Base-by-base conservation (phyloP, 23 tunicate species). In the Halocynthia roretzi region DNA sequence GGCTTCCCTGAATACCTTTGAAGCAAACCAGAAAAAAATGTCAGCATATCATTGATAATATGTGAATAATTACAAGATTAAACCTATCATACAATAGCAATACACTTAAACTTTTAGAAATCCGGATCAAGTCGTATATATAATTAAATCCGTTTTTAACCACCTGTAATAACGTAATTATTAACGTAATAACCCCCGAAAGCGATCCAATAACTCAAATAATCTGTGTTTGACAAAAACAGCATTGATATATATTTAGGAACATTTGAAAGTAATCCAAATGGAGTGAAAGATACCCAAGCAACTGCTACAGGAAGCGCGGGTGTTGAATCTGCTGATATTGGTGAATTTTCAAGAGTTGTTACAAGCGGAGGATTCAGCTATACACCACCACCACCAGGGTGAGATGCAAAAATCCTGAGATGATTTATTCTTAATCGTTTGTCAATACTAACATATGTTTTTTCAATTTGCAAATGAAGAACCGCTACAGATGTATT, bases 311-410 rank as follows among this genome's bases (percentile, higher is more conserved):
- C 80, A n/a, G 70, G 80, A 71, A 49, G 56, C n/a, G 55, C 11
- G 18, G 76, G 74, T 7, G 71, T 52, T 12, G 52, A 64, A 17
- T 52, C 86, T 22, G 58, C 56, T 31, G 86, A 76, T 17, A 51
- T 77, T 19, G 82, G 56, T 17, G 56, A 83, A 18, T 83, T 83
- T 23, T 15, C 73, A 17, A 61, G 87, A 40, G 77, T 83, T 6
- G 82, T 77, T 44, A 67, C 87, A 8, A 53, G 63, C 50, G 82
- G 57, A 9, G 82, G 82, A 48, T 83, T 83, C 50, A 54, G 68
- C n/a, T 83, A 83, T 71, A 23, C 82, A 31, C 44, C 44, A 0
- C 44, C 44, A 4, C 44, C 44, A 31, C 44, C 44, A 0, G 87
- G 87, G 87, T 83, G 68, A 57, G 61, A 14, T 15, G 2, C 2